Evolutionary conservation across 2,888 invertebrate genomes (phyloP).

Genomic region (Morpho deidamia): DNA sequence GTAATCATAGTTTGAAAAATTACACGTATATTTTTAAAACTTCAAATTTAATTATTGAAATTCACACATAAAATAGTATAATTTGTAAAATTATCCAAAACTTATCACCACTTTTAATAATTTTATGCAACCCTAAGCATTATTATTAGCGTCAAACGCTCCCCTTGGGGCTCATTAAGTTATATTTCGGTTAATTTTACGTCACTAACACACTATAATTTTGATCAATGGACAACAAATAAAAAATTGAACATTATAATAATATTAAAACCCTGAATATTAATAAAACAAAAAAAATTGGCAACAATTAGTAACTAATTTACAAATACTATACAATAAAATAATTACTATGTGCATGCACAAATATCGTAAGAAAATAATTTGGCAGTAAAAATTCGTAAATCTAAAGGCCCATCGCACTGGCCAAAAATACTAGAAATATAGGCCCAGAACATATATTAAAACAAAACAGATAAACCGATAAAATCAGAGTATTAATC

Average conservation of each 20-base stretch:
- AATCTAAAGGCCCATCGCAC: slow-evolving; percentile 74
- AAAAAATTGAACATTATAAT: slow-evolving; percentile 71
- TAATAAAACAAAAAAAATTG: slow-evolving; percentile 70
- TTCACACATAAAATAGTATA: slow-evolving; percentile 77
- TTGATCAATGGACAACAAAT: slow-evolving; percentile 77
- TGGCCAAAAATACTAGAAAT: slow-evolving; percentile 75
- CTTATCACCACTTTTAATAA: slow-evolving; percentile 75
- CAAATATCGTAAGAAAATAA: slow-evolving; percentile 78
- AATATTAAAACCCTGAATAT: slow-evolving; percentile 76
- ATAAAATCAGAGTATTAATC: slow-evolving; percentile 75
- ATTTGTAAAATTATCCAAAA: slow-evolving; percentile 79
- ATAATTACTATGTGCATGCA: slow-evolving; percentile 77
- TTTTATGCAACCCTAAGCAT: slow-evolving; percentile 76
- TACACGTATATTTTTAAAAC: slow-evolving; percentile 49
- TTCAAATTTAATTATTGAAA: slow-evolving; percentile 68
- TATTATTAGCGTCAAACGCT: slow-evolving; percentile 75
- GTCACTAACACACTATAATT: slow-evolving; percentile 76
- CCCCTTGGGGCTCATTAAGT: slow-evolving; percentile 73
- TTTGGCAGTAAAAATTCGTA: slow-evolving; percentile 79
- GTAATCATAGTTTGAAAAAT: slow-evolving; percentile 44
- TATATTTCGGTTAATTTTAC: slow-evolving; percentile 74
- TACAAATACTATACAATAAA: slow-evolving; percentile 73
- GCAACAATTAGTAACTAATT: slow-evolving; percentile 77
- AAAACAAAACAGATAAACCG: slow-evolving; percentile 73
- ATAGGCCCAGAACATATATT: slow-evolving; percentile 72